Base-by-base conservation (phyloP, 2,888 invertebrate species). In the Stenotaenia linearis region DNA sequence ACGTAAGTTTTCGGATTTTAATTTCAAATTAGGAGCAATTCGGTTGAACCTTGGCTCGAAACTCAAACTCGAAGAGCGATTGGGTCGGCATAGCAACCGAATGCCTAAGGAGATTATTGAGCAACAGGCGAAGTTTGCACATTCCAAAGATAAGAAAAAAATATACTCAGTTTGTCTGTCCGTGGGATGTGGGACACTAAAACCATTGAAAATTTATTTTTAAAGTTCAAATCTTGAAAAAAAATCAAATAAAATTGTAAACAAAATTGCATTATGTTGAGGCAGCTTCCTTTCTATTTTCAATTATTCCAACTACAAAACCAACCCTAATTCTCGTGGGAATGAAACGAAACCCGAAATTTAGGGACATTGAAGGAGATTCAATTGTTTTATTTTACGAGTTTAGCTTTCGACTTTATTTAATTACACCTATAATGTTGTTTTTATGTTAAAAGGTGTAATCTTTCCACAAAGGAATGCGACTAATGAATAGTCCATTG, bases 401-500 rank as follows among this genome's bases (percentile, higher is more conserved):
- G 15, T 40, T 1, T n/a, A 15, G 12, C 15, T 45, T 45, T 45
- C n/a, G 18, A 3, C 3, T 3, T 12, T 3, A n/a, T 50, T 50
- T 50, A 5, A 1, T 50, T 50, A 5, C 50, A 28, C 15, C 15
- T 28, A 4, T 69, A 25, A 6, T 25, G 25, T 69, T 3, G 1
- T 10, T 21, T 23, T 61, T 61, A 23, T 7, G 61, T 15, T 6
- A 21, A 21, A 15, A 50, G 50, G 50, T 69, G 23, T 28, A 25
- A 9, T 25, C 28, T 28, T 69, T 28, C 28, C 25, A 9, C 9
- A 18, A 5, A 69, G n/a, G 28, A 69, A 69, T 69, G 23, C 15
- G n/a, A 25, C n/a, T 28, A 69, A 69, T 69, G 69, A 69, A 69
- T 23, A 25, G 69, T 69, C n/a, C 69, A 69, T 69, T 69, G 69